Evolutionary conservation across 2,888 invertebrate genomes (phyloP).

Genomic region (Lasius platythorax): DNA sequence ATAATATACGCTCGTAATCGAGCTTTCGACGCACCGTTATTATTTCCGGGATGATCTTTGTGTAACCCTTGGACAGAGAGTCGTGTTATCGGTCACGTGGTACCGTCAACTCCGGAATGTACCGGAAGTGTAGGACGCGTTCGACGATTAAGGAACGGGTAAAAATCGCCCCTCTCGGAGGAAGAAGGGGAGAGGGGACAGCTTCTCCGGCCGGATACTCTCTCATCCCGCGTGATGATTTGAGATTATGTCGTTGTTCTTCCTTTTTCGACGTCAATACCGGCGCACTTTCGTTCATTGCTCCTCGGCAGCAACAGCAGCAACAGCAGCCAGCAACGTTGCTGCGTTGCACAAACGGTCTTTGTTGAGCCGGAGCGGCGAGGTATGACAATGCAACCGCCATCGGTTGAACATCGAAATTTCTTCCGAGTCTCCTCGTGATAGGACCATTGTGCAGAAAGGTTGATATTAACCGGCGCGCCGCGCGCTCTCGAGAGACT

Average conservation of each 20-base stretch:
- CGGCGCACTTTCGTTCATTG: slow-evolving; percentile 44
- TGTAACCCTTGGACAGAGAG: neutral
- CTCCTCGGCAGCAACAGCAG: neutral
- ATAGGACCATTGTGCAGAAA: slow-evolving; percentile 56
- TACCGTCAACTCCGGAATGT: slow-evolving; percentile 13
- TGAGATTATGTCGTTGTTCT: slow-evolving; percentile 54
- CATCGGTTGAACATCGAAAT: slow-evolving; percentile 55
- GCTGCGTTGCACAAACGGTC: slow-evolving; percentile 44
- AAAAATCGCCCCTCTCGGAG: slow-evolving; percentile 24
- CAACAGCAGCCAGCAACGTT: neutral
- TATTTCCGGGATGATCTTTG: neutral
- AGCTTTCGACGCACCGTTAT: slow-evolving; percentile 28
- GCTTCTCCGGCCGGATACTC: slow-evolving; percentile 20
- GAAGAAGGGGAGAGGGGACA: neutral
- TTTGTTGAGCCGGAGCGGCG: slow-evolving; percentile 43
- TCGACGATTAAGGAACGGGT: slow-evolving; percentile 42
- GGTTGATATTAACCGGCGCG: slow-evolving; percentile 53
- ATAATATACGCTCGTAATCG: slow-evolving; percentile 15
- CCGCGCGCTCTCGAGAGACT: slow-evolving; percentile 38
- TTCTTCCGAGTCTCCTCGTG: slow-evolving; percentile 52
- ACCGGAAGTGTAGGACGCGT: slow-evolving; percentile 22
- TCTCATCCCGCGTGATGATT: slow-evolving; percentile 50
- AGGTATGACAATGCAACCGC: slow-evolving; percentile 55
- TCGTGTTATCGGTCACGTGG: neutral
- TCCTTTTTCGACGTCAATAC: slow-evolving; percentile 52